Evolutionary conservation across 23 tunicate species (phyloP).

Genomic region (Diplosoma virens): DNA sequence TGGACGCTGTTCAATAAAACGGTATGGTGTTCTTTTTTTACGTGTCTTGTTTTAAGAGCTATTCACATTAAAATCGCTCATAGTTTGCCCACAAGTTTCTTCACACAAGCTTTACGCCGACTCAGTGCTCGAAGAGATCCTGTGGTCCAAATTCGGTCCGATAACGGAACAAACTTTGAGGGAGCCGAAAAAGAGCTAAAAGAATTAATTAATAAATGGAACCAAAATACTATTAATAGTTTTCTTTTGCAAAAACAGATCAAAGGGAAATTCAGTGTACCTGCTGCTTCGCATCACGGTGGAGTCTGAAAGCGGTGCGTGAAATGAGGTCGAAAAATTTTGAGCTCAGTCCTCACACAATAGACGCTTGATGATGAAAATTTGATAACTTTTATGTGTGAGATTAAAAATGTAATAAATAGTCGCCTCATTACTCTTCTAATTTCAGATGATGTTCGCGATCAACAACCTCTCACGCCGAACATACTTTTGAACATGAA

Average conservation of each 20-base stretch:
- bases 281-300: slow-evolving; percentile 24
- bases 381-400: not conserved
- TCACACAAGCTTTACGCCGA: slow-evolving; percentile 30
- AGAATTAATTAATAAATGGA: not conserved
- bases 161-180: slow-evolving; percentile 42
- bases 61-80: slow-evolving; percentile 7
- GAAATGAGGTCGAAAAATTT: slow-evolving; percentile 10
- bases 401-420: not conserved
- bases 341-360: not conserved
- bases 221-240: slow-evolving; percentile 1
- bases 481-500: not conserved
- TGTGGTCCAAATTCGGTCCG: slow-evolving; percentile 15
- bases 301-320: slow-evolving; percentile 32
- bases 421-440: not conserved
- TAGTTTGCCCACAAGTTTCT: slow-evolving; percentile 1
- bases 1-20: not conserved
- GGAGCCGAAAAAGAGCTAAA: slow-evolving; percentile 30
- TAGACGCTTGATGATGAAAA: not conserved
- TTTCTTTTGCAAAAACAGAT: slow-evolving; percentile 21
- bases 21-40: slow-evolving; percentile 11
- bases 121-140: slow-evolving; percentile 34
- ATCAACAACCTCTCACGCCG: not conserved
- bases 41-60: not conserved
- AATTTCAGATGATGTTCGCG: not conserved
- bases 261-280: slow-evolving; percentile 1